phyloP scores from a whole-genome alignment of 1,140 invertebrate species.

The Cotesia chilonis region DNA sequence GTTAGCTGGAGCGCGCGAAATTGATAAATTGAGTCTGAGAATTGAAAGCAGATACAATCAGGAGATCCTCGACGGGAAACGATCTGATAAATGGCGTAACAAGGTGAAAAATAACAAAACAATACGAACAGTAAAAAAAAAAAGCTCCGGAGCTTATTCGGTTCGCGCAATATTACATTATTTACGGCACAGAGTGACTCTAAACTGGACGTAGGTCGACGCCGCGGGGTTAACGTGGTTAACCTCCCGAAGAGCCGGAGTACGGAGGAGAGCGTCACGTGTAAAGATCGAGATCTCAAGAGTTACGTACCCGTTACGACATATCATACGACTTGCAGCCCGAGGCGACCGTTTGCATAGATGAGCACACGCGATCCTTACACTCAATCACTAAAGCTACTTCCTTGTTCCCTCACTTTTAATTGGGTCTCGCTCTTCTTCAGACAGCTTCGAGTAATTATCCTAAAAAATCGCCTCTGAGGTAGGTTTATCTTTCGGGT shows the following conservation, averaged over 20 bases:
- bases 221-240: slow-evolving; percentile 55
- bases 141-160: too few species aligned
- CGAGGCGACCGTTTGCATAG: neutral
- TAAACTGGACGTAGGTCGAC: slow-evolving; percentile 13
- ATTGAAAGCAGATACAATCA: too few species aligned
- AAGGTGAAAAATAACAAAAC: too few species aligned
- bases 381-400: neutral
- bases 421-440: neutral
- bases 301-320: too few species aligned
- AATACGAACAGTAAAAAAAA: too few species aligned
- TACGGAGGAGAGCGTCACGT: slow-evolving; percentile 14
- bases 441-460: too few species aligned
- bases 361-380: slow-evolving; percentile 1
- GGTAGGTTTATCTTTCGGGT: too few species aligned
- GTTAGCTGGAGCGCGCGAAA: too few species aligned
- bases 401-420: slow-evolving; percentile 2
- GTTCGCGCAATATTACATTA: neutral
- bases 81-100: too few species aligned
- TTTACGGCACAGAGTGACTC: neutral
- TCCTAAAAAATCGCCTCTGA: too few species aligned
- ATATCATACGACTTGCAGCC: neutral
- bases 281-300: slow-evolving; percentile 1
- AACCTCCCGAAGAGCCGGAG: slow-evolving; percentile 46
- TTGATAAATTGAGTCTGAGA: too few species aligned
- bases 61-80: too few species aligned